A percentile compares a stretch with the other conserved stretches of the same genome.
Evolutionary conservation across 2,113 vertebrate genomes (phyloP).

Genomic region (Archilochus colubris): DNA sequence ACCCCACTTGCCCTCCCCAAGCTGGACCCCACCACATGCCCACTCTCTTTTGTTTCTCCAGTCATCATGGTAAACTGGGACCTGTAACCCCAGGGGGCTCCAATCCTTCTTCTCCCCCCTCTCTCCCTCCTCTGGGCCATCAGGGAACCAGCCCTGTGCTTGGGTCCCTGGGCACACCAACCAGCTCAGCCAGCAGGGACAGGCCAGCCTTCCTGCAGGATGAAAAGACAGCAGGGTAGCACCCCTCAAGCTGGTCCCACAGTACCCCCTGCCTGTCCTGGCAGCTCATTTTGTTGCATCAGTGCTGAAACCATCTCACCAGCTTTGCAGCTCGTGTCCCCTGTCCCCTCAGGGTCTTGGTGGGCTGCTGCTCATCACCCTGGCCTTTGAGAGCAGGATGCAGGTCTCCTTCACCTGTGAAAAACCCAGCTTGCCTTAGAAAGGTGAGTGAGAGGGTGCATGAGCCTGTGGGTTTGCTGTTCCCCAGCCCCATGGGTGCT

Average conservation of each 20-base stretch:
- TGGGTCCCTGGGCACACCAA: background rate
- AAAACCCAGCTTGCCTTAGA: background rate
- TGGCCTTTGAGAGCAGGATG: background rate
- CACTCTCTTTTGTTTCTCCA: background rate
- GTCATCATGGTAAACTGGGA: background rate
- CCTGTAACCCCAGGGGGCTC: rapidly evolving
- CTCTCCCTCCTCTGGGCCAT: background rate
- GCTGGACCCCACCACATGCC: rapidly evolving
- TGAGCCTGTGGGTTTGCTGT: background rate
- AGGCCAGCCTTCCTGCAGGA: background rate
- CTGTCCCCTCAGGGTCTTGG: background rate
- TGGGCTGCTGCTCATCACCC: background rate
- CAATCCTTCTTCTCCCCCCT: rapidly evolving
- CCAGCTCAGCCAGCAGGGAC: rapidly evolving
- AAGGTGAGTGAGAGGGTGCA: rapidly evolving
- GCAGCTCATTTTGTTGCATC: background rate
- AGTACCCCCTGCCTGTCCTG: background rate
- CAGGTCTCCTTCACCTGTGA: background rate
- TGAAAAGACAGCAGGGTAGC: background rate
- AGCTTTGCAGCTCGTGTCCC: background rate
- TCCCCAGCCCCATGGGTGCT: background rate
- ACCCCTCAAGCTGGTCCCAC: rapidly evolving
- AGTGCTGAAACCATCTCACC: rapidly evolving
- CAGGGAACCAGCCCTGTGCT: background rate
- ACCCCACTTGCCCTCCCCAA: background rate